Evolutionary conservation across 2,797 vertebrate species (phyloP), one percentile per base, ranked within the genome.

Genomic region (Loris lydekkerianus): DNA sequence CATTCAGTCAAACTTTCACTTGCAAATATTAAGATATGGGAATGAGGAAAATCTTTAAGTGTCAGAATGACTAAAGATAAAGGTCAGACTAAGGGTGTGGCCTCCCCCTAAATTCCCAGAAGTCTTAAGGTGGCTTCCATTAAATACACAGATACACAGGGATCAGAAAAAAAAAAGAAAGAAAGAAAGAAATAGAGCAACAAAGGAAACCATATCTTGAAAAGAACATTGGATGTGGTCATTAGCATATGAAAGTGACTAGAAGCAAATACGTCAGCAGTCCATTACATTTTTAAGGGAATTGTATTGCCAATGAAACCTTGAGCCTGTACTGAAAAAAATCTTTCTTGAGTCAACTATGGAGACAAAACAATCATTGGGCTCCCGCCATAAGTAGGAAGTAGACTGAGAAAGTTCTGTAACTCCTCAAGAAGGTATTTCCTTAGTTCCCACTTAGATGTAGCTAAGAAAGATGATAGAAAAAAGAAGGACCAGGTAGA

Each of bases 341-440:
- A n/a, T 23, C 25, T 88, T 88, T 91, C 84, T 89, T 89, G 25
- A 95, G 40, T 73, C 72, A 75, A 40, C n/a, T 53, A 91, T 81
- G 88, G 31, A 81, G 80, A 61, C 80, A 75, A 94, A 85, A 85
- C 23, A 75, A 84, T 40, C 25, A 21, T 40, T 85, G 40, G 27
- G 65, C 15, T 95, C 60, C 67, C 40, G 31, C 23, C 27, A 69
- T 20, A 40, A 88, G 29, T 63, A 85, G 53, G 46, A 95, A 77
- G 37, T 21, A n/a, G 37, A 37, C 31, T 78, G 10, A 81, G 43
- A 85, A 85, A 75, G 31, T 87, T 90, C 76, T 67, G 5, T 93
- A 46, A 78, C 23, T 20, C 61, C 40, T 91, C 34, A 46, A 85
- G 78, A 85, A 73, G 2, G 34, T 6, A 61, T 95, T 88, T 93